A percentile compares a stretch with the other conserved stretches of the same genome.
Evolutionary conservation across 2,888 invertebrate genomes (phyloP).

Genomic region (Sinelater perroti): DNA sequence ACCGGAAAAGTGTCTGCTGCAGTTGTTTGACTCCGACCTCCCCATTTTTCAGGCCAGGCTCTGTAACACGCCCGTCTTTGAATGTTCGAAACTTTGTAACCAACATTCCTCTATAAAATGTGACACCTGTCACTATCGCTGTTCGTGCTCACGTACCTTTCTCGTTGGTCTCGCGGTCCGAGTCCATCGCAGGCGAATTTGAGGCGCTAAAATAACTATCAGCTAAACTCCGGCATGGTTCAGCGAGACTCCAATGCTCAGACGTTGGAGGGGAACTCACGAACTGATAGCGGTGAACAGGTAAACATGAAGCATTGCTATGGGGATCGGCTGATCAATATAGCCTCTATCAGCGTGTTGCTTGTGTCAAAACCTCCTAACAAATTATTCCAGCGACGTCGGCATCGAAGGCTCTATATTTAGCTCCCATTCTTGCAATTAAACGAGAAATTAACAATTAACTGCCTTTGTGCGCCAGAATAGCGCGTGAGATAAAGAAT

Average conservation of each 20-base stretch:
- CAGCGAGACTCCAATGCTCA: slow-evolving; percentile 15
- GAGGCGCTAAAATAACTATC: slow-evolving; percentile 44
- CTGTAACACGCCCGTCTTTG: background rate
- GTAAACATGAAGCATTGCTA: slow-evolving; percentile 40
- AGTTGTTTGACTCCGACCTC: slow-evolving; percentile 65
- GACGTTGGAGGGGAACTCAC: slow-evolving; percentile 16
- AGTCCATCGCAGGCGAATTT: slow-evolving; percentile 39
- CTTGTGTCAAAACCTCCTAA: slow-evolving; percentile 15
- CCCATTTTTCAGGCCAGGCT: slow-evolving; percentile 6
- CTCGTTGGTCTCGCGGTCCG: slow-evolving; percentile 30
- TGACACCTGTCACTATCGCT: slow-evolving; percentile 3
- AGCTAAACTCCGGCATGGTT: slow-evolving; percentile 46
- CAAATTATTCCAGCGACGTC: slow-evolving; percentile 26
- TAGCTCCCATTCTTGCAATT: slow-evolving; percentile 7
- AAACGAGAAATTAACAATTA: too few relatives aligned
- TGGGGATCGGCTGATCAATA: slow-evolving; percentile 39
- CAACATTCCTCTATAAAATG: background rate
- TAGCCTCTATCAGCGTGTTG: slow-evolving; percentile 23
- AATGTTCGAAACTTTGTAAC: background rate
- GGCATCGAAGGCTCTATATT: slow-evolving; percentile 22
- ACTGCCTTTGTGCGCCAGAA: too few relatives aligned
- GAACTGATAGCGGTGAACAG: slow-evolving; percentile 26
- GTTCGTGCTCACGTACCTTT: slow-evolving; percentile 14
- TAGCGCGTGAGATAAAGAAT: too few relatives aligned
- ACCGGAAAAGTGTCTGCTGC: slow-evolving; percentile 71